Percentiles rank a stretch among this genome's conserved stretches.
Evolutionary conservation across 2,797 vertebrate species (phyloP).

Genomic region (Hippopotamyrus pictus): DNA sequence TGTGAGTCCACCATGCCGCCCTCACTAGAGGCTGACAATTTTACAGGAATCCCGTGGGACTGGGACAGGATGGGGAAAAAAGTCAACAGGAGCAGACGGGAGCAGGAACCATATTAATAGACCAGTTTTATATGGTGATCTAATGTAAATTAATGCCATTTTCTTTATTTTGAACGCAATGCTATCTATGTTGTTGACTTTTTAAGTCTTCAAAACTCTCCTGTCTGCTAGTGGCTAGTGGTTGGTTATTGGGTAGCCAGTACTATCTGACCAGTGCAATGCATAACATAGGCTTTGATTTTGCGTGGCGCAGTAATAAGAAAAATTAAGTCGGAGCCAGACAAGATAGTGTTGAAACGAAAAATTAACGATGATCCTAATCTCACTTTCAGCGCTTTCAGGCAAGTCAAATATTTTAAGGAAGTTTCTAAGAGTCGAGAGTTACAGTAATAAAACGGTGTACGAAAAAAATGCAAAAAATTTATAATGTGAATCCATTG

Average conservation of each 20-base stretch:
- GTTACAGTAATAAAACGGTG: neutral
- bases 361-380: neutral
- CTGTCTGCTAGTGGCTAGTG: neutral
- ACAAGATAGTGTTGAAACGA: neutral
- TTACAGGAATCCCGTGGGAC: neutral
- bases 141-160: neutral
- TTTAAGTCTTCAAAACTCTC: too few species aligned
- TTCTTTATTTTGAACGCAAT: neutral
- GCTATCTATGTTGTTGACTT: too few species aligned
- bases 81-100: neutral
- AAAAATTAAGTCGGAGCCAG: neutral
- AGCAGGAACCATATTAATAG: neutral
- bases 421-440: neutral
- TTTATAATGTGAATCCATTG: neutral
- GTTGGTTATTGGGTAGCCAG: neutral
- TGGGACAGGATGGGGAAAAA: neutral
- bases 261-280: neutral
- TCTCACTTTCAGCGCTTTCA: neutral
- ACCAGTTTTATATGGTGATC: neutral
- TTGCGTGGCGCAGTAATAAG: neutral
- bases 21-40: neutral
- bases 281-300: neutral
- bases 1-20: neutral
- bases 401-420: neutral
- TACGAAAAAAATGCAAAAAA: neutral